Percentiles rank a stretch among this genome's conserved stretches.
These are phyloP conservation scores for Etheostoma spectabile DNA, from an alignment of 2,113 vertebrate species.

Conservation along the genomic window DNA sequence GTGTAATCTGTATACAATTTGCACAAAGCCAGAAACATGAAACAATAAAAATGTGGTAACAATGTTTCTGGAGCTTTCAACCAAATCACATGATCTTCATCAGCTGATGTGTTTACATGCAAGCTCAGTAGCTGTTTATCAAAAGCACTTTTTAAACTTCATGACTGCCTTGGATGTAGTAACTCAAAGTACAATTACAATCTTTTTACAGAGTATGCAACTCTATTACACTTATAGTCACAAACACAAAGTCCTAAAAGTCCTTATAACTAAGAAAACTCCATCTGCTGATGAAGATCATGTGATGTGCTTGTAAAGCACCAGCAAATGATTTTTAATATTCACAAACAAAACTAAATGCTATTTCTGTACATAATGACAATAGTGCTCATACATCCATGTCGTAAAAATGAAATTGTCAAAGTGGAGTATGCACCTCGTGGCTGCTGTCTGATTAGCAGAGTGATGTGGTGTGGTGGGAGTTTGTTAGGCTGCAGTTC, in stretches of 20 bases:
- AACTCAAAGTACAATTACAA: background rate
- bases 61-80: background rate
- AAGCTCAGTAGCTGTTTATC: background rate
- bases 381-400: conserved; percentile 10
- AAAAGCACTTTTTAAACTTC: background rate
- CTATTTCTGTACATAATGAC: conserved; percentile 1
- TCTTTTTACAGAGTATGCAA: background rate
- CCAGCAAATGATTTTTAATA: background rate
- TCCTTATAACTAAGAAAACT: background rate
- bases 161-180: too few relatives aligned
- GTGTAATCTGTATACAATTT: background rate
- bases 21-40: background rate
- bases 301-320: background rate
- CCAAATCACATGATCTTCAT: background rate
- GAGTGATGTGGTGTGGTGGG: conserved; percentile 73
- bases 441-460: conserved; percentile 74
- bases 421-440: conserved; percentile 16
- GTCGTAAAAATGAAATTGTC: conserved; percentile 38
- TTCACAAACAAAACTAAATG: background rate
- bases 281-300: background rate
- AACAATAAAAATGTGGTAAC: background rate
- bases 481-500: conserved; percentile 75
- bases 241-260: background rate
- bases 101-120: background rate
- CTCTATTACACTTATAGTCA: background rate